Evolutionary conservation across 1,140 invertebrate species (phyloP), one percentile per base, ranked within the genome.

Genomic region (Telenomus remus): DNA sequence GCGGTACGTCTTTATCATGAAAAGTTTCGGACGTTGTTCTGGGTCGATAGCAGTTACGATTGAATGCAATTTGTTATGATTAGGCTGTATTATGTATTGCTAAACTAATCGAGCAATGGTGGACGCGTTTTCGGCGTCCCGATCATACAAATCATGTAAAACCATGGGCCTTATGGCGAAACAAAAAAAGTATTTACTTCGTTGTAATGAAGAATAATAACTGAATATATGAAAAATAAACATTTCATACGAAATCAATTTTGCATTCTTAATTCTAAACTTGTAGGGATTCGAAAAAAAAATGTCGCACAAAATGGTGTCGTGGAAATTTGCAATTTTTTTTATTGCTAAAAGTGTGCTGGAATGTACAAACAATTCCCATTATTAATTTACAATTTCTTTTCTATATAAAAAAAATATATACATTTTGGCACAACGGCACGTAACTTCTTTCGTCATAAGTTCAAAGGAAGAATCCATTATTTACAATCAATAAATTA

Each of bases 121-220:
- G 69, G 60, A 64, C 60, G 60, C 69, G 69, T 72, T 72, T 72
- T 72, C 53, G 9, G 59, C 47, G 69, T 72, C 69, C 60, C 42
- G 47, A 70, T 19, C 54, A 47, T 55, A 43, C 15, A 48, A 48
- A 48, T 39, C n/a, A 2, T 39, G 37, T 39, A 48, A 27, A 19
- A 19, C 16, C 9, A 27, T 19, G 46, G 35, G 13, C 33, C 16
- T 53, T 33, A 53, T 39, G 34, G 43, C 43, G 43, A 44, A 44
- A n/a, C n/a, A n/a, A n/a, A n/a, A 44, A 44, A 44, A 11, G 43
- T 56, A 66, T 75, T 75, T 75, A 68, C 72, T 75, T 68, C 72
- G 59, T 75, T 68, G 64, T 68, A 75, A 63, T 74, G 71, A 68
- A 74, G 53, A 51, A 61, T 9, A 39, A 74, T 74, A 68, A 66